Evolutionary conservation across 1,140 invertebrate species (phyloP).

Genomic region (Aphelenchoides besseyi): DNA sequence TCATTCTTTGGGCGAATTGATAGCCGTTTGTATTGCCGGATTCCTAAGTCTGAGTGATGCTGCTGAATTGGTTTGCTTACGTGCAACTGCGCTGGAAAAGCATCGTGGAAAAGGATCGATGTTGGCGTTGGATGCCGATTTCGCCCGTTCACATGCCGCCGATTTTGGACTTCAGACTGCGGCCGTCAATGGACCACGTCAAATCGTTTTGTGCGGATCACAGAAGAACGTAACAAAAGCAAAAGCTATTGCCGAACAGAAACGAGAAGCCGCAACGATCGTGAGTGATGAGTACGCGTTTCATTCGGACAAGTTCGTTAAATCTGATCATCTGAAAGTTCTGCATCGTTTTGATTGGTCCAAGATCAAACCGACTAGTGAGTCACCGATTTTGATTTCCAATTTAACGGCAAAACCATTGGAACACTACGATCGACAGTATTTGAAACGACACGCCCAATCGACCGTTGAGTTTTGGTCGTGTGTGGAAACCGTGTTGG

Average conservation of each 20-base stretch:
- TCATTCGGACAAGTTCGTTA: slow-evolving; percentile 20
- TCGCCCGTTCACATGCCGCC: neutral
- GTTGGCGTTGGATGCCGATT: slow-evolving; percentile 27
- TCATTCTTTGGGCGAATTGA: slow-evolving; percentile 21
- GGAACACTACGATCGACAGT: slow-evolving; percentile 2
- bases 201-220: slow-evolving; percentile 19
- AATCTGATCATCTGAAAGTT: slow-evolving; percentile 11
- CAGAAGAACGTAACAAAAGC: slow-evolving; percentile 14
- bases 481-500: slow-evolving; percentile 5
- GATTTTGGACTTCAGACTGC: slow-evolving; percentile 17
- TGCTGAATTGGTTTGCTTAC: slow-evolving; percentile 17
- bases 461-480: slow-evolving; percentile 27
- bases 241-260: slow-evolving; percentile 4
- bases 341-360: slow-evolving; percentile 24
- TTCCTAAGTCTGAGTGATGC: slow-evolving; percentile 14
- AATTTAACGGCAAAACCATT: slow-evolving; percentile 17
- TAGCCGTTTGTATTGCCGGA: slow-evolving; percentile 18
- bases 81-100: slow-evolving; percentile 20
- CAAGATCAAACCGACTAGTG: neutral
- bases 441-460: slow-evolving; percentile 21
- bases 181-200: slow-evolving; percentile 15
- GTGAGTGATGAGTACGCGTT: slow-evolving; percentile 19
- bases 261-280: slow-evolving; percentile 3
- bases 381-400: slow-evolving; percentile 6
- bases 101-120: slow-evolving; percentile 24